Conservation (phyloP, 92 coral and sea anemone species). For the Diadumene lineata region DNA sequence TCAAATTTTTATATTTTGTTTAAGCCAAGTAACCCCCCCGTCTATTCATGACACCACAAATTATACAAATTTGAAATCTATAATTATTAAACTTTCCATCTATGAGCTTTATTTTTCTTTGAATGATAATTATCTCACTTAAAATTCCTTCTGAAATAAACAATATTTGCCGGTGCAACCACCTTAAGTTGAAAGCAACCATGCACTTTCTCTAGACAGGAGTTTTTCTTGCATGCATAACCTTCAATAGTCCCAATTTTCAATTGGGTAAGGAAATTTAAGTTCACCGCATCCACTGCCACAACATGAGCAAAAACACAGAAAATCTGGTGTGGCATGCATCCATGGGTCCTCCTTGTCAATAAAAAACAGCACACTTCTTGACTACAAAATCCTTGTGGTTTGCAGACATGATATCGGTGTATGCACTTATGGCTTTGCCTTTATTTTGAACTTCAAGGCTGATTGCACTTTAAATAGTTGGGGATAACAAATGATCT, state of each 20-base stretch:
- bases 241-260: conserved; percentile 60
- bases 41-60: too few species aligned
- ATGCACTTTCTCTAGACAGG: conserved; percentile 46
- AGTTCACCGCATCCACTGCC: conserved; percentile 75
- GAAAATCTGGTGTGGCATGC: conserved; percentile 78
- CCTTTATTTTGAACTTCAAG: conserved; percentile 50
- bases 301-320: conserved; percentile 63
- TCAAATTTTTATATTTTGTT: too few species aligned
- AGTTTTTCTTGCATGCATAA: conserved; percentile 43
- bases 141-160: too few species aligned
- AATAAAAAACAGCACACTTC: conserved; percentile 49
- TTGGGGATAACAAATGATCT: conserved; percentile 59
- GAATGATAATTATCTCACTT: too few species aligned
- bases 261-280: conserved; percentile 61
- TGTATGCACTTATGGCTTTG: conserved; percentile 35
- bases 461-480: conserved; percentile 42
- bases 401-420: conserved; percentile 30
- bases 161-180: too few species aligned
- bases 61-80: too few species aligned
- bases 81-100: too few species aligned
- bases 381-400: conserved; percentile 30
- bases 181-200: conserved; percentile 32
- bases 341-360: conserved; percentile 52
- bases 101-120: too few species aligned
- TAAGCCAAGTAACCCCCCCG: too few species aligned